Evolutionary conservation across 2,888 invertebrate species (phyloP).

Genomic region (Aspidapion aeneum): DNA sequence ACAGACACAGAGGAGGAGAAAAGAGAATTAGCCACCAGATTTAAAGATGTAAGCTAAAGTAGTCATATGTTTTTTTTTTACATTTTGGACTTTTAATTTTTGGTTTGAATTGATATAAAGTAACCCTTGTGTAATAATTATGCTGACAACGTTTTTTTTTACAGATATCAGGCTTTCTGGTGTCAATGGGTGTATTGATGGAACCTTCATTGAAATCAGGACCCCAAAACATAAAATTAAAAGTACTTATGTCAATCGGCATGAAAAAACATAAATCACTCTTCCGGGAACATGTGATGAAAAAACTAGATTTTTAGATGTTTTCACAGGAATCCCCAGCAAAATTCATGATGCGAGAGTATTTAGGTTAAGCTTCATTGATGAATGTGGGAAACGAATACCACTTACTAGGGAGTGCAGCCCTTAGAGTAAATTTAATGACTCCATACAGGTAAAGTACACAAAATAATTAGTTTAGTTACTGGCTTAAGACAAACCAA

Average conservation of each 20-base stretch:
- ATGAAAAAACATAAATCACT: slow-evolving; percentile 31
- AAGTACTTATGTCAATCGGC: slow-evolving; percentile 37
- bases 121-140: too few relatives aligned
- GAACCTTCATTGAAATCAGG: slow-evolving; percentile 28
- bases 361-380: slow-evolving; percentile 28
- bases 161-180: slow-evolving; percentile 24
- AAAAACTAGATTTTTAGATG: slow-evolving; percentile 31
- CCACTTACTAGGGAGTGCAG: slow-evolving; percentile 34
- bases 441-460: slow-evolving; percentile 29
- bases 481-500: too few relatives aligned
- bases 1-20: too few relatives aligned
- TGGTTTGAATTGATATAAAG: too few relatives aligned
- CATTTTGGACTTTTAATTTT: too few relatives aligned
- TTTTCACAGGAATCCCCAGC: slow-evolving; percentile 33
- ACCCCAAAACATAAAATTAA: slow-evolving; percentile 36
- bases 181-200: slow-evolving; percentile 30
- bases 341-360: slow-evolving; percentile 37
- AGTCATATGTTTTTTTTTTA: too few relatives aligned
- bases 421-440: slow-evolving; percentile 30
- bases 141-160: too few relatives aligned
- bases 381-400: slow-evolving; percentile 20
- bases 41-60: too few relatives aligned
- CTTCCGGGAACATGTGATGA: slow-evolving; percentile 37
- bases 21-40: too few relatives aligned
- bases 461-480: not conserved